Evolutionary conservation across 2,113 vertebrate species (phyloP).

Genomic region (Phalacrocorax brasilianus): DNA sequence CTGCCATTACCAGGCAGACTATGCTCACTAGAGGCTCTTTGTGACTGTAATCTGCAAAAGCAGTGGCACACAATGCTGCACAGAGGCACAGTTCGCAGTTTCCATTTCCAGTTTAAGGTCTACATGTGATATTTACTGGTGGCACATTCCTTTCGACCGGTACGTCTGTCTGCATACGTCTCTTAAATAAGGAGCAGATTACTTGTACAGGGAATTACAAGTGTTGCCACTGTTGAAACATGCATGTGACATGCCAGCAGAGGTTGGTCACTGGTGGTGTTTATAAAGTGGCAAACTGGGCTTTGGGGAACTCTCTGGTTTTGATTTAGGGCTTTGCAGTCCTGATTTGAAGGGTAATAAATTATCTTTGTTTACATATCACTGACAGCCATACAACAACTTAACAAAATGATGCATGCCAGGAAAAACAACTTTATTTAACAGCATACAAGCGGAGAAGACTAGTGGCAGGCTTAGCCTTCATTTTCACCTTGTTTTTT

Average conservation of each 20-base stretch:
- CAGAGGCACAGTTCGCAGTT: background rate
- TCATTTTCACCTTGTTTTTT: background rate
- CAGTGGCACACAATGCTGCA: background rate
- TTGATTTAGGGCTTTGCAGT: background rate
- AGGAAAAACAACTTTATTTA: background rate
- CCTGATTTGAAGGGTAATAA: background rate
- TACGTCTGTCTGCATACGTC: background rate
- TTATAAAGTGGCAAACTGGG: background rate
- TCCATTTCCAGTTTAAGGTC: background rate
- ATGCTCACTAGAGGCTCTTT: background rate
- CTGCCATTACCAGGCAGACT: background rate
- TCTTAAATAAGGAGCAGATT: background rate
- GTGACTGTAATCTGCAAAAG: background rate
- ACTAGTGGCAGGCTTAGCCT: background rate
- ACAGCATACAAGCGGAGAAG: background rate
- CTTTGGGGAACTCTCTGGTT: background rate
- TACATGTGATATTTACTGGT: background rate
- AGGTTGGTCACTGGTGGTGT: background rate
- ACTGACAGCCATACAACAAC: background rate
- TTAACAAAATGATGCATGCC: background rate
- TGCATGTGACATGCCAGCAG: background rate
- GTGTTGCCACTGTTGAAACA: background rate
- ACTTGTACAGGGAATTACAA: background rate
- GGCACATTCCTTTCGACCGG: background rate
- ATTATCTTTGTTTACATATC: background rate